These are phyloP conservation scores for Panulirus ornatus DNA, from an alignment of 1,140 invertebrate genomes.

Conservation along the genomic window DNA sequence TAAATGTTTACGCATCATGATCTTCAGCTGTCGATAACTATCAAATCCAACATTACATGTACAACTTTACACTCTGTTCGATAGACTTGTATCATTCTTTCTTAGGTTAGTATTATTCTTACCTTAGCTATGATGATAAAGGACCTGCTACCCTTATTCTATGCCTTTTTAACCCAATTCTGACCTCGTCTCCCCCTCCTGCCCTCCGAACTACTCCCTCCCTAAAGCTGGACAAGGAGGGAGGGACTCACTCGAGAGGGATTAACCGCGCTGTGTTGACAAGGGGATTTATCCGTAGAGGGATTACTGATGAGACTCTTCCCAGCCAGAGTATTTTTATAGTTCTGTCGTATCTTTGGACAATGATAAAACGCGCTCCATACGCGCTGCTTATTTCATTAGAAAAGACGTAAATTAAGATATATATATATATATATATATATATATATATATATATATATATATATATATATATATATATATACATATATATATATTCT, in stretches of 20 bases:
- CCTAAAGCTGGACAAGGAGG: constrained; percentile 37
- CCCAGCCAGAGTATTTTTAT: neutral
- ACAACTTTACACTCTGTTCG: too few species aligned
- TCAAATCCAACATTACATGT: too few species aligned
- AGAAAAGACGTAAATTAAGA: neutral
- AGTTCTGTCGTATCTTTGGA: neutral
- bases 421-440: too few species aligned
- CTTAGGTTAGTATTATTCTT: too few species aligned
- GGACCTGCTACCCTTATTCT: neutral
- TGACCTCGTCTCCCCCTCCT: neutral
- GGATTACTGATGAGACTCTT: neutral
- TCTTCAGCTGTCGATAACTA: too few species aligned
- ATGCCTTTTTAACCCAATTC: neutral
- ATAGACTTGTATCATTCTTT: too few species aligned
- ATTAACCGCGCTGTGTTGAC: constrained; percentile 25
- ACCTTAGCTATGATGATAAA: too few species aligned
- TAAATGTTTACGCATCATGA: too few species aligned
- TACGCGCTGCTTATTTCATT: neutral
- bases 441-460: neutral
- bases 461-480: constrained; percentile 2
- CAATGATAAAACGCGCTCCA: neutral
- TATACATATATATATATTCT: too few species aligned
- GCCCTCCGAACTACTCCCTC: neutral
- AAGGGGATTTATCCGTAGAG: constrained; percentile 2
- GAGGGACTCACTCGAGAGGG: constrained; percentile 14